Conservation (phyloP, 2,113 vertebrate genomes). For the Hypomesus transpacificus region DNA sequence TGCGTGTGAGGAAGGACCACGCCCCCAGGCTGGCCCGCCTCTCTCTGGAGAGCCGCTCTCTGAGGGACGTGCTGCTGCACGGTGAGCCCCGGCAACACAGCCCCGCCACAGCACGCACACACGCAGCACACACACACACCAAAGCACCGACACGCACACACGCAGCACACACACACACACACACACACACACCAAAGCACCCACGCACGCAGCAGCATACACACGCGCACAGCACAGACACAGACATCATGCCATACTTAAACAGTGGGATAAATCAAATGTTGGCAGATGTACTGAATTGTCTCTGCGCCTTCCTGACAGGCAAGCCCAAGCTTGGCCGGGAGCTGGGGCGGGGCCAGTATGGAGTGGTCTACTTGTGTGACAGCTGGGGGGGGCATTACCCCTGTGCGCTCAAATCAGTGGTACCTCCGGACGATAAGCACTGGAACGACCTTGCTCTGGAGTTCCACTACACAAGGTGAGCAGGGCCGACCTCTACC, state of each 20-base stretch:
- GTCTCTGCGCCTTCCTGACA: conserved; percentile 41
- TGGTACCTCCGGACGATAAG: conserved; percentile 97
- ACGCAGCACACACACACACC: no score
- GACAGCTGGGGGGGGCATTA: conserved; percentile 92
- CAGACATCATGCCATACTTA: no score
- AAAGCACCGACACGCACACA: background rate
- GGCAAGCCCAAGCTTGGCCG: conserved; percentile 92
- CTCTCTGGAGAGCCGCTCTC: conserved; percentile 92
- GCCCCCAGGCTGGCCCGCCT: conserved; percentile 92
- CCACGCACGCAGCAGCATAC: background rate
- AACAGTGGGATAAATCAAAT: background rate
- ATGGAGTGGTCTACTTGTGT: conserved; percentile 95
- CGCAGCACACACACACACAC: background rate
- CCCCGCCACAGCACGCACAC: background rate
- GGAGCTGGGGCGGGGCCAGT: conserved; percentile 94
- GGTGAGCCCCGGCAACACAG: conserved; percentile 62
- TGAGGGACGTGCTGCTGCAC: conserved; percentile 87
- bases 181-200: background rate
- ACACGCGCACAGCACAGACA: background rate
- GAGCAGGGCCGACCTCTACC: background rate
- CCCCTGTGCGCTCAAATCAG: conserved; percentile 95
- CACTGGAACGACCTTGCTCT: conserved; percentile 98
- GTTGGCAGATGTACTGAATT: background rate
- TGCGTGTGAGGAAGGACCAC: conserved; percentile 94
- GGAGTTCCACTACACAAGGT: conserved; percentile 99